Base-by-base conservation (phyloP, 2,113 vertebrate genomes). In the Atlantisia rogersi region DNA sequence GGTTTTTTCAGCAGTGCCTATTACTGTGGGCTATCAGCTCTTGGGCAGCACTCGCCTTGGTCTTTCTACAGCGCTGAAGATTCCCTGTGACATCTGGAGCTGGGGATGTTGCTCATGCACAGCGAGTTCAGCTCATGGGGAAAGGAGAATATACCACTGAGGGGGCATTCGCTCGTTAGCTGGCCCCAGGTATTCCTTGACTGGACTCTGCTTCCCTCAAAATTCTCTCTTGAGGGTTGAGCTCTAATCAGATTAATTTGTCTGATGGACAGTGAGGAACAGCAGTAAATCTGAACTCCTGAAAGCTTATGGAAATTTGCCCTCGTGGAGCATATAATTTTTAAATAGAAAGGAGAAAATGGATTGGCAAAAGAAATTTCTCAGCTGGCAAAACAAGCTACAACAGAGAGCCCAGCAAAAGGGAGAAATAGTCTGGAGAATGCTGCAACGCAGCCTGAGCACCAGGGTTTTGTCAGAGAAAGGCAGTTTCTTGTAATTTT, bases 221-320 rank as follows among this genome's bases (percentile, higher is more conserved):
- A 88, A 71, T 50, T 76, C 53, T 86, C 86, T 86, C 88, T 42
- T 42, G 83, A 86, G 74, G n/a, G 24, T 10, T 92, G 70, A 76
- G 62, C 58, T 94, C 62, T 94, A 73, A 95, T 91, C 70, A 92
- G 60, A 69, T 93, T 82, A 92, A 87, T 91, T 95, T 92, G n/a
- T 63, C 53, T 87, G 42, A 67, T 88, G 88, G 86, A 83, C 5
- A 2, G 65, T 9, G 21, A 87, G 73, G 67, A 92, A 25, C 53
- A 92, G 56, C 91, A 78, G 90, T 96, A 96, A 96, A 97, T 90
- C 85, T 83, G 75, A 68, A 92, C 53, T 89, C 83, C 86, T 71
- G 50, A 92, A 95, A 59, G 31, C 58, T 9, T 24, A 79, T 80
- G 91, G 91, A 96, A 92, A 87, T 94, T 59, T 76, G 81, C 78